Base-by-base conservation (phyloP, 1,140 invertebrate genomes). In the Lasioglossum baleicum region DNA sequence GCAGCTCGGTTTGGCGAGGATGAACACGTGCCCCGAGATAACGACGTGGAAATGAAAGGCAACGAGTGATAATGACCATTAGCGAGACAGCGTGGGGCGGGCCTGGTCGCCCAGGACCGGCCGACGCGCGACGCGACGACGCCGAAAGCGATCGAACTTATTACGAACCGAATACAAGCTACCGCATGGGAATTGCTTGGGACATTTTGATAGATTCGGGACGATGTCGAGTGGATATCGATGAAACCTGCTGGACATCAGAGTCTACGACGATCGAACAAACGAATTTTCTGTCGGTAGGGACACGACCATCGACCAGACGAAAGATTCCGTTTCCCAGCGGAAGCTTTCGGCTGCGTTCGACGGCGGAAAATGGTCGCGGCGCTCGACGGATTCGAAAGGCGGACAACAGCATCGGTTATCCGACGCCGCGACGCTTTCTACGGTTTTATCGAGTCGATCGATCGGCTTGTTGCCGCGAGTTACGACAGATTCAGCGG, bases 1-100 rank as follows among this genome's bases (percentile, higher is more conserved):
- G 22, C n/a, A 6, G 42, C 13, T n/a, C n/a, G 51, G 48, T 22
- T 64, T 22, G 26, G 68, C 7, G 53, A 35, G 48, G 63, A 78
- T 72, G 68, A 64, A 72, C 75, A 78, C 75, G 68, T 64, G 75
- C 60, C 75, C 42, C 60, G 68, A 78, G 75, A 72, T 78, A 78
- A 78, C 68, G 68, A 72, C 35, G 68, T 72, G 75, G 58, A 78
- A 78, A 78, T 78, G 68, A 78, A 64, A 72, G 75, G 44, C 68
- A 72, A 78, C 75, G 75, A 78, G 68, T 78, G 75, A 78, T 72
- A 72, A 78, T 78, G 68, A 48, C 44, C n/a, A 56, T 70, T 58
- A 31, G 68, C 48, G 67, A 31, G 58, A 26, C 71, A 13, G 67
- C 67, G 44, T 44, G 35, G 64, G 20, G 20, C 40, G 40, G 63